Base-by-base conservation (phyloP, 2,797 vertebrate genomes). In the Lindbergichthys nudifrons region DNA sequence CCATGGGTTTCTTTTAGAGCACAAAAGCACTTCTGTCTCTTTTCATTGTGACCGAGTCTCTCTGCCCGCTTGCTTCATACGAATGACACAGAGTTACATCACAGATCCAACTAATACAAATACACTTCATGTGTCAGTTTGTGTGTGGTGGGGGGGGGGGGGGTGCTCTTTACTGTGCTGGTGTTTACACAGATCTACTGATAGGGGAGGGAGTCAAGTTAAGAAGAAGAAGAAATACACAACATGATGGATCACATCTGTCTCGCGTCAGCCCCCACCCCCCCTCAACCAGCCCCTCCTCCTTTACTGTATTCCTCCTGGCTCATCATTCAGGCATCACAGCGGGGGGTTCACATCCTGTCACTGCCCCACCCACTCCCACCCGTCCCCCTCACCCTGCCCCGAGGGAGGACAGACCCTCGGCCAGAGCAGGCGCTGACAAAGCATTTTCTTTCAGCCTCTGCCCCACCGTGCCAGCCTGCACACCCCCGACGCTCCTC, bases 251-350 rank as follows among this genome's bases (percentile, higher is more conserved):
- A 89, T 85, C 50, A 86, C 81, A 82, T 86, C 61, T 83, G 73
- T 78, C 71, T 42, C 32, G 58, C 18, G 0, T 53, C 32, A 36
- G 63, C 61, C 75, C 58, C 58, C 39, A 39, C 32, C 18, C 14
- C 10, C 7, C 80, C 54, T 11, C 60, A 53, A 69, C n/a, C 42
- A 30, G 51, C 59, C 50, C 36, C 77, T 73, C 80, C 84, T 30
- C 67, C 79, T 69, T 60, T 92, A 92, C 92, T 94, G 93, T 94
- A 93, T 87, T 86, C 80, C 77, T 81, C 68, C 64, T 59, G 77
- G 70, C 73, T 89, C 77, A 79, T 89, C 87, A 92, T 89, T 92
- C 88, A 90, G 69, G 70, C 45, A 1, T 75, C 80, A 81, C 85
- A 9, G 80, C 65, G 21, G 79, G 70, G 83, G 63, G 62, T 15